Percentiles rank a stretch among this genome's conserved stretches.
phyloP scores from a whole-genome alignment of 2,113 vertebrate genomes.

The Helogale parvula region DNA sequence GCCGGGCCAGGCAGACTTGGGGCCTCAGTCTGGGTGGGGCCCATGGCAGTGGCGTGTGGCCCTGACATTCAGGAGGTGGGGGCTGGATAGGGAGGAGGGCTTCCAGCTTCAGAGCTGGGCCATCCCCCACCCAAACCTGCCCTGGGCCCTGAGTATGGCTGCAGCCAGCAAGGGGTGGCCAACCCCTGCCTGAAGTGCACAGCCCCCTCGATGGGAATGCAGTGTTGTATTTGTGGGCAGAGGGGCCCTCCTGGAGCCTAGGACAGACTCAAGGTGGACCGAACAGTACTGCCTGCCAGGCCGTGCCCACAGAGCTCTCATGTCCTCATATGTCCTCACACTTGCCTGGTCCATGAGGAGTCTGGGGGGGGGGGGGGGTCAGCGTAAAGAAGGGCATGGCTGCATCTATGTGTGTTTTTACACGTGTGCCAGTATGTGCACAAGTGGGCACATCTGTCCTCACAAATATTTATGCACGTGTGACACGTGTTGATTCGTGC shows the following conservation, averaged over 20 bases:
- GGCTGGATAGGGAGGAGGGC: background rate
- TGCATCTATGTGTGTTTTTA: rapidly evolving
- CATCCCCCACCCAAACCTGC: background rate
- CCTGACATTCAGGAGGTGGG: background rate
- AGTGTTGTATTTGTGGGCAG: background rate
- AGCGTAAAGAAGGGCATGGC: background rate
- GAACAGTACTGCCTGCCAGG: background rate
- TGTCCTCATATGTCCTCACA: background rate
- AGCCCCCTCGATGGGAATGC: background rate
- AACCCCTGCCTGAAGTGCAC: background rate
- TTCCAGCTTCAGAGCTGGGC: background rate
- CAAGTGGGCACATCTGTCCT: background rate
- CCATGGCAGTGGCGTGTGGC: background rate
- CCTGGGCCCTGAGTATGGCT: no score
- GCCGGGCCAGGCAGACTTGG: background rate
- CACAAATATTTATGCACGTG: background rate
- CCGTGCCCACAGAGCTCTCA: background rate
- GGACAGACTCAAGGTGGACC: background rate
- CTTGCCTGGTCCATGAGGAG: background rate
- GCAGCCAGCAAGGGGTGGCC: background rate
- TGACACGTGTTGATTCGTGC: background rate
- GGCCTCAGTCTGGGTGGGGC: conserved; percentile 1
- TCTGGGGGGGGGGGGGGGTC: background rate
- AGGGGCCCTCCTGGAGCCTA: background rate
- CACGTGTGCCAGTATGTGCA: no score